Percentiles rank a stretch among this genome's conserved stretches.
Evolutionary conservation across 2,888 invertebrate species (phyloP).

Genomic region (Masnerella sp.): DNA sequence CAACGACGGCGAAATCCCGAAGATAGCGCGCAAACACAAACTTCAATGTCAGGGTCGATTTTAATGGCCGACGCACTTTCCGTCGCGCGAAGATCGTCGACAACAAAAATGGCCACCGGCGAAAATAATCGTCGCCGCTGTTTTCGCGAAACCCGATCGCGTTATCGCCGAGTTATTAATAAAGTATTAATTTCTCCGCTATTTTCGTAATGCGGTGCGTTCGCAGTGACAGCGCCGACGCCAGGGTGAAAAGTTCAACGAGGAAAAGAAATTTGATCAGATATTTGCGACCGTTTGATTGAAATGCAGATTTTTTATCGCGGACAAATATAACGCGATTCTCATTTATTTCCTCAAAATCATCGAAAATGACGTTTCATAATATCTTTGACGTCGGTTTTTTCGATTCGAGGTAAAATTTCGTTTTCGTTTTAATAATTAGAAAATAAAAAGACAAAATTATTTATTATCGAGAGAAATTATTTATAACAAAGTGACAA

Average conservation of each 20-base stretch:
- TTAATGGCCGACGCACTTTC: slow-evolving; percentile 47
- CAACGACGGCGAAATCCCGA: slow-evolving; percentile 39
- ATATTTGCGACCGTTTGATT: too few species aligned
- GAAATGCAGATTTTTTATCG: too few species aligned
- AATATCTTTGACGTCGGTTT: too few species aligned
- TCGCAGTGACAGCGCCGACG: background rate
- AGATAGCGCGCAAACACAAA: slow-evolving; percentile 51
- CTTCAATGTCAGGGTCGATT: slow-evolving; percentile 57
- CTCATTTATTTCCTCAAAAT: too few species aligned
- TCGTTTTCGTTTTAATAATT: too few species aligned
- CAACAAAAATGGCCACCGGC: slow-evolving; percentile 32
- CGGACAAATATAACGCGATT: too few species aligned
- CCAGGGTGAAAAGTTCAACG: slow-evolving; percentile 6
- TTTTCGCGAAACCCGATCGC: slow-evolving; percentile 4
- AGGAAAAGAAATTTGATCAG: background rate
- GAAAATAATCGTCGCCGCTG: slow-evolving; percentile 6
- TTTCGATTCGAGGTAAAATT: too few species aligned
- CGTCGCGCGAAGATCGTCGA: slow-evolving; percentile 29
- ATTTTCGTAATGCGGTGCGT: slow-evolving; percentile 9
- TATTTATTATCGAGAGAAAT: too few species aligned
- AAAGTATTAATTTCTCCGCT: slow-evolving; percentile 20
- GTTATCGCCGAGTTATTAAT: slow-evolving; percentile 24
- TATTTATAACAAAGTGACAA: too few species aligned
- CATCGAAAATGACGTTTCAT: too few species aligned
- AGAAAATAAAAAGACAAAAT: too few species aligned